Evolutionary conservation across 2,797 vertebrate genomes (phyloP).

Genomic region (Mastacembelus armatus): DNA sequence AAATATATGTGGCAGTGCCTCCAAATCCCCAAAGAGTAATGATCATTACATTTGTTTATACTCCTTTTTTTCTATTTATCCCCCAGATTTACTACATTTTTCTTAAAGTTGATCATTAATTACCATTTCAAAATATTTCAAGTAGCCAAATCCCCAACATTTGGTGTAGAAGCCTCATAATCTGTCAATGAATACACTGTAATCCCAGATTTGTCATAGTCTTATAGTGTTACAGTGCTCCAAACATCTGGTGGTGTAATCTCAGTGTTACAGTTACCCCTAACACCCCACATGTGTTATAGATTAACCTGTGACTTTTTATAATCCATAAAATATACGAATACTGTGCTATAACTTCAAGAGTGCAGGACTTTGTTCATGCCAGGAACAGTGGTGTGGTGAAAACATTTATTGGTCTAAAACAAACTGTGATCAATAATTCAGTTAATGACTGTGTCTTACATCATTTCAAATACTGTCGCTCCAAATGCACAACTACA

Average conservation of each 20-base stretch:
- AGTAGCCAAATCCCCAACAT: not conserved
- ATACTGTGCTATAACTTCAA: not conserved
- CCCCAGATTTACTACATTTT: too few relatives aligned
- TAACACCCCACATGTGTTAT: too few relatives aligned
- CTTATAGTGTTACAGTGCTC: too few relatives aligned
- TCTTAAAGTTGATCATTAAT: too few relatives aligned
- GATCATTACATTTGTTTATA: too few relatives aligned
- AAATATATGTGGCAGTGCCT: too few relatives aligned
- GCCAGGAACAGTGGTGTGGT: constrained; percentile 44
- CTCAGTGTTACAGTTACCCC: not conserved
- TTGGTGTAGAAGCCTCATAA: not conserved
- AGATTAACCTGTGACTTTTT: not conserved
- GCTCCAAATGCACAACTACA: constrained; percentile 38
- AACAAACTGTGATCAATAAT: constrained; percentile 66
- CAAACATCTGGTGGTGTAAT: not conserved
- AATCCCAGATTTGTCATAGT: too few relatives aligned
- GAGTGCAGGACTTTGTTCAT: constrained; percentile 17
- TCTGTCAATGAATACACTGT: too few relatives aligned
- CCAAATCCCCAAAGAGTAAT: too few relatives aligned
- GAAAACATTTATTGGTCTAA: constrained; percentile 70
- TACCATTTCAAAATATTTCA: too few relatives aligned
- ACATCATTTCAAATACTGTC: constrained; percentile 58
- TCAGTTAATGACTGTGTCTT: constrained; percentile 58
- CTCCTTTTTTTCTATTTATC: too few relatives aligned
- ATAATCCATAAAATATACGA: not conserved